Evolutionary conservation across 2,888 invertebrate species (phyloP).

Genomic region (Drosophila atroscutellata): DNA sequence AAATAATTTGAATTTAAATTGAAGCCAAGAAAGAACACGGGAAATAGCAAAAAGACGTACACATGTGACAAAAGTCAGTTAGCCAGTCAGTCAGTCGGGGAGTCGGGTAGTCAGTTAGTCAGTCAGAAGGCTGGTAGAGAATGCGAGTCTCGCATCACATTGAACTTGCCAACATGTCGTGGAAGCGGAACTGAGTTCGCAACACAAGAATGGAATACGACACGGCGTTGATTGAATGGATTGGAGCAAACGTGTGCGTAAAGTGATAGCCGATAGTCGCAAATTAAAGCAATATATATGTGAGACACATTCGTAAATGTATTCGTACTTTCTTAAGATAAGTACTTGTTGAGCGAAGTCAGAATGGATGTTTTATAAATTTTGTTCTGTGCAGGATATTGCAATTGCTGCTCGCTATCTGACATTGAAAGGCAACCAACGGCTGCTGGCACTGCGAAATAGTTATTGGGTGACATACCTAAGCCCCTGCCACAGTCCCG

Average conservation of each 20-base stretch:
- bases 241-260: constrained; percentile 50
- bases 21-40: constrained; percentile 59
- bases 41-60: constrained; percentile 60
- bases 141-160: constrained; percentile 44
- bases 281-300: constrained; percentile 53
- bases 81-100: constrained; percentile 6
- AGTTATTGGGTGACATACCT: constrained; percentile 38
- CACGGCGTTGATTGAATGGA: constrained; percentile 33
- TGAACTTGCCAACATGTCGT: constrained; percentile 70
- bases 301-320: neutral
- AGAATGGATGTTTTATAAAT: constrained; percentile 30
- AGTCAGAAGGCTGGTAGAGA: constrained; percentile 3
- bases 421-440: constrained; percentile 72
- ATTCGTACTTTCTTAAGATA: constrained; percentile 11
- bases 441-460: constrained; percentile 35
- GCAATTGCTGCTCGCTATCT: constrained; percentile 67
- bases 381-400: constrained; percentile 50
- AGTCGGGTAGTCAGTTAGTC: constrained; percentile 26
- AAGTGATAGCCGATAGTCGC: constrained; percentile 62
- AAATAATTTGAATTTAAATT: constrained; percentile 77
- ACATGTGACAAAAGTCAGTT: constrained; percentile 54
- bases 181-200: constrained; percentile 52
- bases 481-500: neutral
- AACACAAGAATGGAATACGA: constrained; percentile 13
- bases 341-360: constrained; percentile 53